Base-by-base conservation (phyloP, 1,140 invertebrate species). In the Papilio polytes region DNA sequence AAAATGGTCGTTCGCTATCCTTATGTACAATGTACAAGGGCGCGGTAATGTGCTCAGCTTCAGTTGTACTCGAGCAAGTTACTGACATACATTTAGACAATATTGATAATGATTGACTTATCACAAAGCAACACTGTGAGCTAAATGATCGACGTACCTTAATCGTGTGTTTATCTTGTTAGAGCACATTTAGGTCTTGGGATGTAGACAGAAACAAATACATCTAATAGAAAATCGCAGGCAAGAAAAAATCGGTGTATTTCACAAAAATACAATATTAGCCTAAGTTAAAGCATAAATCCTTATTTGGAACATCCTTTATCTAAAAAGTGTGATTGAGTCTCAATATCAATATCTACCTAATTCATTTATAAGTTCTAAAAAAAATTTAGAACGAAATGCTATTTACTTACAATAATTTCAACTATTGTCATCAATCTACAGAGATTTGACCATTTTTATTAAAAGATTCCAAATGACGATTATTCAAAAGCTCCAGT, bases 1-100 rank as follows among this genome's bases (percentile, higher is more conserved):
- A 76, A 82, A 80, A 82, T 84, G 81, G 77, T 80, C 74, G 63
- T 84, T 56, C 81, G 53, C 82, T 73, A 74, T 80, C 56, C 56
- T 22, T 63, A 74, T 74, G 72, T 74, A 74, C 72, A 22, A 15
- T 13, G 22, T 8, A 56, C 53, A 56, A 26, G 63, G 63, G 26
- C 26, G 22, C 63, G 26, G 63, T 12, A 12, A 63, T 63, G 59
- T 63, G 59, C 26, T 26, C 59, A 18, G 26, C 63, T 70, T 13
- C 22, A 36, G 6, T 31, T 36, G 26, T 70, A 70, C 26, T 70
- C 63, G 59, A 36, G 63, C 22, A 36, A 70, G 26, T 56, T 20
- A 20, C n/a, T n/a, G 53, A 8, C 53, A 7, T 20, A 63, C 59
- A 15, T 70, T 26, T 15, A 1, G 13, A 0, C 26, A 26, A 13